Conservation (phyloP, 2,797 vertebrate genomes). For the Darevskia mixta region DNA sequence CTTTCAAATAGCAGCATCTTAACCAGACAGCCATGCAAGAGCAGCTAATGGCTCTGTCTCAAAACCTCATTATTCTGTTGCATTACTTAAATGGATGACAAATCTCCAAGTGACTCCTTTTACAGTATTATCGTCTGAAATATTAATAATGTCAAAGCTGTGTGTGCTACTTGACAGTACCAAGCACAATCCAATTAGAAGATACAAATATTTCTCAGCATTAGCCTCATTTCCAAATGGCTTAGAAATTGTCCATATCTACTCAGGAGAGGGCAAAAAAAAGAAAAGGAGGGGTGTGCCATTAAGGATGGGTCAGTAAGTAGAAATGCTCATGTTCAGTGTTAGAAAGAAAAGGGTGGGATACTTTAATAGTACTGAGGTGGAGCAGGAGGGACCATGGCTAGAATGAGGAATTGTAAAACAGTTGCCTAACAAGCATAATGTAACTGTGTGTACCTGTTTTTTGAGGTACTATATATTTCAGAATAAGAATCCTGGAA, state of each 20-base stretch:
- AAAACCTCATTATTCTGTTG: neutral
- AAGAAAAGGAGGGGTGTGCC: too few species aligned
- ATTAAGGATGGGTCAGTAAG: neutral
- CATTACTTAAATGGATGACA: conserved; percentile 1
- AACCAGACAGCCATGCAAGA: neutral
- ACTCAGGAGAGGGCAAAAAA: neutral
- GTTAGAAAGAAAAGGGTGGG: neutral
- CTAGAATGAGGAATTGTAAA: neutral
- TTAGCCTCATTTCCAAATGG: neutral
- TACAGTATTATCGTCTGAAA: conserved; percentile 1
- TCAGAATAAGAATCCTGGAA: neutral
- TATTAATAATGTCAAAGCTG: conserved; percentile 6
- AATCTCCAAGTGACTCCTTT: neutral
- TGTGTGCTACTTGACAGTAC: neutral
- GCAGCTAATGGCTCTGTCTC: neutral
- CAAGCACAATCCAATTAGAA: neutral
- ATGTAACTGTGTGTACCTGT: neutral
- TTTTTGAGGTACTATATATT: neutral
- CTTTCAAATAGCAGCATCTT: conserved; percentile 10
- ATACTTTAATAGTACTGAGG: neutral
- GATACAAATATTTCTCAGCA: neutral
- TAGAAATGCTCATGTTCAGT: neutral
- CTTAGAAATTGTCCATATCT: neutral
- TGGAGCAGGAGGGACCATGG: too few species aligned
- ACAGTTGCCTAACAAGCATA: neutral